Conservation (phyloP, 2,113 vertebrate genomes). For the rabbit (Oryctolagus cuniculus) region mOryCun1.1 NC_091445.1:39402501-39403000, state of each 20-base stretch:
- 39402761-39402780: background rate
- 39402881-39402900: background rate
- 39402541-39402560: background rate
- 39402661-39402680: background rate
- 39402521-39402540: rapidly evolving
- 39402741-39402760: background rate
- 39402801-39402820: background rate
- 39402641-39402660: background rate
- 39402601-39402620: background rate
- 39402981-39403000: too few species aligned
- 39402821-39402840: background rate
- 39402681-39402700: background rate
- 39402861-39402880: background rate
- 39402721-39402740: background rate
- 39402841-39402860: background rate
- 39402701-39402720: background rate
- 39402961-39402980: too few species aligned
- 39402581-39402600: background rate
- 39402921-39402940: background rate
- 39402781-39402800: background rate
- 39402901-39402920: background rate
- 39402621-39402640: background rate
- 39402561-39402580: background rate
- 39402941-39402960: too few species aligned
- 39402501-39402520: background rate